phyloP scores from a whole-genome alignment of 2,113 vertebrate species.

The Edolisoma coerulescens region DNA sequence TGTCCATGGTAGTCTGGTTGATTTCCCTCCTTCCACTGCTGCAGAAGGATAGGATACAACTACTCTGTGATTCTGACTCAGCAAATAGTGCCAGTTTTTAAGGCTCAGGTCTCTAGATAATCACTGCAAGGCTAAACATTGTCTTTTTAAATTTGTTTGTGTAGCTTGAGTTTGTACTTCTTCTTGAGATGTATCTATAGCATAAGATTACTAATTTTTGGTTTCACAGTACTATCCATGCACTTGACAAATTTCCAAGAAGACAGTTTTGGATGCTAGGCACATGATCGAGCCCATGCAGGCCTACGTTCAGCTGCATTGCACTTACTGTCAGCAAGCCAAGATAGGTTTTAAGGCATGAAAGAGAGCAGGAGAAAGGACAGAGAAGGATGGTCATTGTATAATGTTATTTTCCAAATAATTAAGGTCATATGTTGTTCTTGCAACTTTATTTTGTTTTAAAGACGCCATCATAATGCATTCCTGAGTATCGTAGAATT shows the following conservation, averaged over 20 bases:
- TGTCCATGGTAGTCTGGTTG: neutral
- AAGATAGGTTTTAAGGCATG: neutral
- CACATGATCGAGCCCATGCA: neutral
- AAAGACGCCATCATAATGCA: neutral
- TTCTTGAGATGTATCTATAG: neutral
- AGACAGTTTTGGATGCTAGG: neutral
- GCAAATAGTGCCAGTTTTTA: neutral
- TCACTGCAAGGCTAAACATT: neutral
- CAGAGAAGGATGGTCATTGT: neutral
- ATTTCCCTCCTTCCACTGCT: neutral
- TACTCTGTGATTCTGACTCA: neutral
- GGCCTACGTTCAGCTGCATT: neutral
- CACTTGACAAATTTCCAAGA: neutral
- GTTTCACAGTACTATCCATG: neutral
- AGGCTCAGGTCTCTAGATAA: neutral
- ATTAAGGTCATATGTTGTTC: neutral
- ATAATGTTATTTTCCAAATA: neutral
- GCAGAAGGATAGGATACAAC: neutral
- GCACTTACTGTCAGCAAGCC: neutral
- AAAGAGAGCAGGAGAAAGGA: neutral
- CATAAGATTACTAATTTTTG: neutral
- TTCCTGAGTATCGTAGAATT: neutral
- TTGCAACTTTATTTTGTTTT: neutral
- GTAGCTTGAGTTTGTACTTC: neutral
- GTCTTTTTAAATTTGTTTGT: neutral